Evolutionary conservation across 2,797 vertebrate genomes (phyloP).

Genomic region (Podargus strigoides): DNA sequence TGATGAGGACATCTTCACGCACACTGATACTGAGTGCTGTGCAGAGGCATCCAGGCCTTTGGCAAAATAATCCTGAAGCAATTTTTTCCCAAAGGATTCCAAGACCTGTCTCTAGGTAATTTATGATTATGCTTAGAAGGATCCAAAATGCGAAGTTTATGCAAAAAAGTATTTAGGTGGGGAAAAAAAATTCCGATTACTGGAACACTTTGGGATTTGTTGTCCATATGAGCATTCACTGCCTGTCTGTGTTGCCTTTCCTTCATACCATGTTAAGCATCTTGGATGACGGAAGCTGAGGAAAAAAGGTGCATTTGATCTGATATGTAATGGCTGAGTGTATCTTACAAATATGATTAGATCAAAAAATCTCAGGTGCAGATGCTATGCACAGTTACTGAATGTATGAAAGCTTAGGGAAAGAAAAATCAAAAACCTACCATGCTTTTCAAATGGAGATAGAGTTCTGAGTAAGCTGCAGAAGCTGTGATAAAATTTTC

Average conservation of each 20-base stretch:
- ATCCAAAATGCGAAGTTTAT: not conserved
- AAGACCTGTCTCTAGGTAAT: not conserved
- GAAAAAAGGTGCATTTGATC: not conserved
- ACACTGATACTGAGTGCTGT: not conserved
- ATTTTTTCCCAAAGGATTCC: not conserved
- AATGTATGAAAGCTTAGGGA: not conserved
- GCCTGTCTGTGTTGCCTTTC: not conserved
- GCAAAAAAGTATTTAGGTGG: not conserved
- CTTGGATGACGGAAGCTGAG: not conserved
- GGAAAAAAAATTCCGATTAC: not conserved
- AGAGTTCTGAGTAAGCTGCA: not conserved
- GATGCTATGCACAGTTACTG: not conserved
- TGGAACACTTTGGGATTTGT: not conserved
- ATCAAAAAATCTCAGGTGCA: not conserved
- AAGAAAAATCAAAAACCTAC: not conserved
- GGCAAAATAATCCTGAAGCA: not conserved
- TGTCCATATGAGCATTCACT: not conserved
- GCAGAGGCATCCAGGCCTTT: not conserved
- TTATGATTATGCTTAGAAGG: not conserved
- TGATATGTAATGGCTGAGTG: not conserved
- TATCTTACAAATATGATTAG: not conserved
- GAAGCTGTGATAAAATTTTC: not conserved
- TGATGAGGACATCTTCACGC: not conserved
- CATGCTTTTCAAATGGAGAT: not conserved
- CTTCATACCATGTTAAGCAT: not conserved